Conservation (phyloP, 2,113 vertebrate genomes). For the Tragelaphus strepsiceros region DNA sequence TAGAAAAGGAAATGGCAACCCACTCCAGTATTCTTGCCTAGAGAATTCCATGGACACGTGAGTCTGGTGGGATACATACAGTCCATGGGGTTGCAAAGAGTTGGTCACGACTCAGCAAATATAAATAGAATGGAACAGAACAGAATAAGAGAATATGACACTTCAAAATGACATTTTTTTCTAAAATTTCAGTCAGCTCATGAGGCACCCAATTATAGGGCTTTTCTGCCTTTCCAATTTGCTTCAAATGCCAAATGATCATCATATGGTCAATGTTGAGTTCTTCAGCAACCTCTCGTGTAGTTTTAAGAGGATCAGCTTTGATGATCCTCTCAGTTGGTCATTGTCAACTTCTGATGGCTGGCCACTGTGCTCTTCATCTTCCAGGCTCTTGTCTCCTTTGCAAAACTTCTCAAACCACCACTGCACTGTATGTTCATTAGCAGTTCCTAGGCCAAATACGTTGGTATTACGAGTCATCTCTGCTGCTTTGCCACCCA, state of each 20-base stretch:
- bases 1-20: neutral
- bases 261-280: neutral
- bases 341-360: neutral
- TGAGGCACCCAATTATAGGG: neutral
- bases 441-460: neutral
- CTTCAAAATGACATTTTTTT: neutral
- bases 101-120: neutral
- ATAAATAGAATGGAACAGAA: neutral
- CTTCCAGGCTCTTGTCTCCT: neutral
- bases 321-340: neutral
- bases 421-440: neutral
- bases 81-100: neutral
- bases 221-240: neutral
- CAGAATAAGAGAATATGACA: neutral
- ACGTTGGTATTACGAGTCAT: neutral
- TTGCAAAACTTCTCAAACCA: neutral
- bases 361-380: neutral
- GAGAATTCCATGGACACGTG: neutral
- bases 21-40: neutral
- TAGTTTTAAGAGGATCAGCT: neutral
- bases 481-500: neutral
- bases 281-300: neutral
- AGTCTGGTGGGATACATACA: neutral
- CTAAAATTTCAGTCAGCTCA: neutral
- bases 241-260: neutral